Percentiles rank a stretch among this genome's conserved stretches.
Conservation (phyloP, 2,797 vertebrate genomes). For the Sylvilagus floridanus region DNA sequence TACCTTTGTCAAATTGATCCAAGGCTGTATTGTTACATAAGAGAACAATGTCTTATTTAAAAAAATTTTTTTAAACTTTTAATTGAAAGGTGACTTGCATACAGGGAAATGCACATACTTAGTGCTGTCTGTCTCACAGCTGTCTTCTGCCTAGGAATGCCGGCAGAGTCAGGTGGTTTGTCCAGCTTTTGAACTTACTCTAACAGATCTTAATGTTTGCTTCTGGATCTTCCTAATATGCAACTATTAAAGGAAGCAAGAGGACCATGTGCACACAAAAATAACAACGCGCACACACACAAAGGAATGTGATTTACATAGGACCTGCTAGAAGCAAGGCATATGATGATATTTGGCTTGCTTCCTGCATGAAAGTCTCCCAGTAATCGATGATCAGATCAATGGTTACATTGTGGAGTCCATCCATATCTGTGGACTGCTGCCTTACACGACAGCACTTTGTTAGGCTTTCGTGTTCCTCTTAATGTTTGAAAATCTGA, state of each 20-base stretch:
- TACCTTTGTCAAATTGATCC: background rate
- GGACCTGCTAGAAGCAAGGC: background rate
- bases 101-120: background rate
- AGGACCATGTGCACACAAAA: background rate
- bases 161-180: background rate
- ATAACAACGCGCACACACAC: background rate
- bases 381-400: background rate
- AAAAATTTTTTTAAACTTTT: background rate
- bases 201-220: background rate
- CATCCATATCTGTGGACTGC: background rate
- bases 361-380: background rate
- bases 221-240: background rate
- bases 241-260: background rate
- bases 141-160: background rate
- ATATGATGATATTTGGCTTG: background rate
- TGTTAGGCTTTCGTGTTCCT: background rate
- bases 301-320: background rate
- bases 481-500: background rate
- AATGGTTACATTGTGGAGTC: no score
- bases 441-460: background rate
- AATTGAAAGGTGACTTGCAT: background rate
- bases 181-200: background rate
- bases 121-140: background rate
- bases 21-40: background rate
- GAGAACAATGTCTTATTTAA: background rate